Conservation (phyloP, 2,888 invertebrate genomes). For the Drosophila incognita region DNA sequence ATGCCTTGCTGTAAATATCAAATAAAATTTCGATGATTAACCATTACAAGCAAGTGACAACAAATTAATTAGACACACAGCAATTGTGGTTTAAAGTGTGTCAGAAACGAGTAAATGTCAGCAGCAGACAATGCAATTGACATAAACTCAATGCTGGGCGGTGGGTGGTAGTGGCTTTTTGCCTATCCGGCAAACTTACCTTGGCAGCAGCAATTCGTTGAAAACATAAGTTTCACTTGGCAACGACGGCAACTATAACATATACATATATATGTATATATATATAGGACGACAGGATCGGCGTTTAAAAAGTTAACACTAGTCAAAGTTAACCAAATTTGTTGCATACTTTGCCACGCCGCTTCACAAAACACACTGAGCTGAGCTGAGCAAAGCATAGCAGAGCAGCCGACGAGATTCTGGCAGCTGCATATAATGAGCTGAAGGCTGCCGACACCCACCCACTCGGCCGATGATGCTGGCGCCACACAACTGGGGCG, state of each 20-base stretch:
- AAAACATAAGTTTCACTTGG: conserved; percentile 52
- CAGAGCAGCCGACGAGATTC: conserved; percentile 21
- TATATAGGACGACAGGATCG: neutral
- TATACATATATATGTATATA: neutral
- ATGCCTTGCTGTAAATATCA: conserved; percentile 3
- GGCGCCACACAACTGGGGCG: conserved; percentile 63
- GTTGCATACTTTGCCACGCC: conserved; percentile 77
- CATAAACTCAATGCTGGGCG: neutral
- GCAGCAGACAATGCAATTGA: conserved; percentile 41
- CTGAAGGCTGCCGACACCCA: conserved; percentile 44
- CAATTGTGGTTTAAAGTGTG: conserved; percentile 49
- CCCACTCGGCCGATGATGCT: conserved; percentile 19
- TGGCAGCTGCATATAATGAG: conserved; percentile 71
- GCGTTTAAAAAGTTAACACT: conserved; percentile 79
- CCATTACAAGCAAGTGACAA: conserved; percentile 51
- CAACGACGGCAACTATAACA: conserved; percentile 5
- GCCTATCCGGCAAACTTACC: conserved; percentile 46
- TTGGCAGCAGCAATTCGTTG: conserved; percentile 28
- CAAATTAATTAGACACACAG: conserved; percentile 54
- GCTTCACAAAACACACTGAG: conserved; percentile 74
- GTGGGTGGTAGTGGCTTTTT: neutral
- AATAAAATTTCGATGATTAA: conserved; percentile 38
- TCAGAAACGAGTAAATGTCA: conserved; percentile 36
- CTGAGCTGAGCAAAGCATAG: conserved; percentile 7
- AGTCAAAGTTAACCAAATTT: conserved; percentile 78